Evolutionary conservation across 2,797 vertebrate genomes (phyloP).

Genomic region (Helicolenus hilgendorfi): DNA sequence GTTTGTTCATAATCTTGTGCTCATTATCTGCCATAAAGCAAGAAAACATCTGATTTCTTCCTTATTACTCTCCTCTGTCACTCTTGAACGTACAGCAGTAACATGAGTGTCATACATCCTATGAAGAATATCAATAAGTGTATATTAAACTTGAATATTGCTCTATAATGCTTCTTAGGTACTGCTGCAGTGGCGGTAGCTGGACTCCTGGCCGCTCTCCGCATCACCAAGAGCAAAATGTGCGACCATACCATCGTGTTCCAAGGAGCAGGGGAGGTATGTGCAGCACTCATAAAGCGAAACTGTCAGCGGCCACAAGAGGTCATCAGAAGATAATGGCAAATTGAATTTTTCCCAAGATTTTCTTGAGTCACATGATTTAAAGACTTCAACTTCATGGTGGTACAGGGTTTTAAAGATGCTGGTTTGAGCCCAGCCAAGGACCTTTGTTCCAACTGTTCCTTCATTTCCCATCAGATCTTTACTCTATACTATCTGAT

Average conservation of each 20-base stretch:
- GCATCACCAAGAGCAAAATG: constrained; percentile 95
- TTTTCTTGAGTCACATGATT: background rate
- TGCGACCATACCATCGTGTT: constrained; percentile 96
- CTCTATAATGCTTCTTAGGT: constrained; percentile 82
- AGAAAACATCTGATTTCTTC: no score
- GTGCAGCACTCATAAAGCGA: background rate
- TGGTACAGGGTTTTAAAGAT: background rate
- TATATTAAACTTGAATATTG: background rate
- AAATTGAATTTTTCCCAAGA: background rate
- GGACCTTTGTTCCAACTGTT: no score
- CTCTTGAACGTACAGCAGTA: background rate
- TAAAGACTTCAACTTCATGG: background rate
- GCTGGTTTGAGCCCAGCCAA: background rate
- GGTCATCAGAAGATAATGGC: background rate
- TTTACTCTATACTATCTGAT: background rate
- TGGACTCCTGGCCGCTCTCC: constrained; percentile 95
- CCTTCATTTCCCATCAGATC: no score
- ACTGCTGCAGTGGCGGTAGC: constrained; percentile 98
- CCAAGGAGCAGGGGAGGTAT: constrained; percentile 98
- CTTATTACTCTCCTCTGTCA: background rate
- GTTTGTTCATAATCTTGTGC: background rate
- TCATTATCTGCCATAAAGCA: background rate
- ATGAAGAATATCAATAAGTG: background rate
- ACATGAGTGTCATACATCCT: background rate
- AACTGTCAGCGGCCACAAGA: background rate